These are phyloP conservation scores for Odocoileus hemionus DNA, from an alignment of 2,113 vertebrate genomes.

Conservation along the genomic window DNA sequence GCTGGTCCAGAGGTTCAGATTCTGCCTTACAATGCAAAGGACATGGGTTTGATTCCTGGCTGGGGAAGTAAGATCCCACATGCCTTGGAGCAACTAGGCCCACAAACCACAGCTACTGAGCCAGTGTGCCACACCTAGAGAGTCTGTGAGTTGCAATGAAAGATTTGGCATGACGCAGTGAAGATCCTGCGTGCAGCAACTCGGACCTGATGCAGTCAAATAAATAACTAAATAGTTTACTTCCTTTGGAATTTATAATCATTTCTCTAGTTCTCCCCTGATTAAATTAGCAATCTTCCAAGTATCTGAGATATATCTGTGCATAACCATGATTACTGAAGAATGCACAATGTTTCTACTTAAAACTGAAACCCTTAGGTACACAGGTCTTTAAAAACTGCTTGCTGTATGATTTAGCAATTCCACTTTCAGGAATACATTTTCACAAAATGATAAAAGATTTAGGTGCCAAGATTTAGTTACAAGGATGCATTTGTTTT, in stretches of 20 bases:
- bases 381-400: background rate
- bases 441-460: slow-evolving; percentile 1
- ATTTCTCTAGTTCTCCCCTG: background rate
- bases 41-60: background rate
- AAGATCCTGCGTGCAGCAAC: background rate
- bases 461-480: background rate
- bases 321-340: background rate
- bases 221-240: background rate
- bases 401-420: background rate
- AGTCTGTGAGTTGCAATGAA: too few species aligned
- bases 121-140: background rate
- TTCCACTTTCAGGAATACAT: background rate
- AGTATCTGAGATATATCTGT: background rate
- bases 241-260: background rate
- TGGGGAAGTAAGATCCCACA: background rate
- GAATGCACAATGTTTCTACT: background rate
- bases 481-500: background rate
- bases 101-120: background rate
- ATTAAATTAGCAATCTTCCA: background rate
- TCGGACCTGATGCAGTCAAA: background rate
- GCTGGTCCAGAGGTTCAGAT: background rate
- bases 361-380: background rate
- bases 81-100: background rate
- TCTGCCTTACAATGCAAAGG: background rate
- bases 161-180: too few species aligned